phyloP scores from a whole-genome alignment of 1,140 invertebrate genomes.

The Zophobas morio region DNA sequence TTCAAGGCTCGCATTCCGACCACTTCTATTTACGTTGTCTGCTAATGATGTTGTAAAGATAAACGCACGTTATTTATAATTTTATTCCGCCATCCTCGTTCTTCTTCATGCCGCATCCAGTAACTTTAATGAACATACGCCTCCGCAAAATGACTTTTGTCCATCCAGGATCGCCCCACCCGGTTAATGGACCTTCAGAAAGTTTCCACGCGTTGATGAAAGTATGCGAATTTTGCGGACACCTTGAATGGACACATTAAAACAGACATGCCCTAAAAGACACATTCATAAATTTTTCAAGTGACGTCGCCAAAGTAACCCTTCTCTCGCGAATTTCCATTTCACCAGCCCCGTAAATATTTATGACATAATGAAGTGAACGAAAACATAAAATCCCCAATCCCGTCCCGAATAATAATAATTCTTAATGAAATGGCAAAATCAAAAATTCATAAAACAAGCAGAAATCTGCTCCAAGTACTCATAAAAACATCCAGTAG shows the following conservation, averaged over 20 bases:
- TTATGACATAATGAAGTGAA: constrained; percentile 19
- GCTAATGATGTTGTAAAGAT: no score
- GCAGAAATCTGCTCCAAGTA: neutral
- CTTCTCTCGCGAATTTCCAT: neutral
- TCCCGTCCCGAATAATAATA: constrained; percentile 1
- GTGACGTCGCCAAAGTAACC: neutral
- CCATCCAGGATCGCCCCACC: no score
- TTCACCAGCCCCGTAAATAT: constrained; percentile 14
- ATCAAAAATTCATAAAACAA: neutral
- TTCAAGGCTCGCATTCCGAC: no score
- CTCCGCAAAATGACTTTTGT: no score
- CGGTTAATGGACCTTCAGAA: no score
- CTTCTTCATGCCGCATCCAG: no score
- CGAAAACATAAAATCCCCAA: constrained; percentile 1
- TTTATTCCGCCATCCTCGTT: no score
- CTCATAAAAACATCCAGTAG: neutral
- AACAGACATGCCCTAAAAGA: neutral
- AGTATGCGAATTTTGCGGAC: neutral
- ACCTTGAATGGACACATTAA: neutral
- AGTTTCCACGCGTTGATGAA: no score
- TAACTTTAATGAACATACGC: no score
- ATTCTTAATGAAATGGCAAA: constrained; percentile 11
- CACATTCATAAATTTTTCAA: neutral
- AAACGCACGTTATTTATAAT: no score
- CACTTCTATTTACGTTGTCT: no score